Conservation (phyloP, 2,113 vertebrate species). For the Todiramphus chloris region DNA sequence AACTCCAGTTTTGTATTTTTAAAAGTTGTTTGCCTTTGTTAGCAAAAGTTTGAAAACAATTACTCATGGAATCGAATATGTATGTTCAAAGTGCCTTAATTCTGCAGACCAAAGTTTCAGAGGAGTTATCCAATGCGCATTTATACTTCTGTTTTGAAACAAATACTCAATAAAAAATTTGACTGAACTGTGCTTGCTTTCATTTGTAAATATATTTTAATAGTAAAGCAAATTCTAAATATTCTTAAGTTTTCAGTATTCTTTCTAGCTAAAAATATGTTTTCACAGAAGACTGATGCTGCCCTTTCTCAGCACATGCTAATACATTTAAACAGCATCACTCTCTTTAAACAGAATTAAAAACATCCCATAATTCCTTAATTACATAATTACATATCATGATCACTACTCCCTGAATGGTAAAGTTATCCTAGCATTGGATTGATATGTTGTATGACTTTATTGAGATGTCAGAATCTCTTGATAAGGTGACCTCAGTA, state of each 20-base stretch:
- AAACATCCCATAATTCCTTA: background rate
- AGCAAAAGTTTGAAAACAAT: constrained; percentile 46
- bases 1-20: constrained; percentile 71
- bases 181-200: constrained; percentile 58
- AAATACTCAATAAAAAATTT: constrained; percentile 81
- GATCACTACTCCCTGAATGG: background rate
- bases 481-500: too few relatives aligned
- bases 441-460: background rate
- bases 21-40: constrained; percentile 65
- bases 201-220: background rate
- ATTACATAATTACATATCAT: background rate
- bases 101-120: constrained; percentile 62
- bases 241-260: background rate
- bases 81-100: constrained; percentile 60
- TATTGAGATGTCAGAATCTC: too few relatives aligned
- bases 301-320: background rate
- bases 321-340: background rate
- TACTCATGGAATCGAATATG: constrained; percentile 52
- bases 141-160: constrained; percentile 75
- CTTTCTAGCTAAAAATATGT: background rate
- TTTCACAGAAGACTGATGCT: background rate
- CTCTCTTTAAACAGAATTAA: background rate
- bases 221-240: background rate
- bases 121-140: constrained; percentile 43
- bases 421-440: background rate